Conservation (phyloP, 1,140 invertebrate genomes). For the Dinoponera quadriceps region DNA sequence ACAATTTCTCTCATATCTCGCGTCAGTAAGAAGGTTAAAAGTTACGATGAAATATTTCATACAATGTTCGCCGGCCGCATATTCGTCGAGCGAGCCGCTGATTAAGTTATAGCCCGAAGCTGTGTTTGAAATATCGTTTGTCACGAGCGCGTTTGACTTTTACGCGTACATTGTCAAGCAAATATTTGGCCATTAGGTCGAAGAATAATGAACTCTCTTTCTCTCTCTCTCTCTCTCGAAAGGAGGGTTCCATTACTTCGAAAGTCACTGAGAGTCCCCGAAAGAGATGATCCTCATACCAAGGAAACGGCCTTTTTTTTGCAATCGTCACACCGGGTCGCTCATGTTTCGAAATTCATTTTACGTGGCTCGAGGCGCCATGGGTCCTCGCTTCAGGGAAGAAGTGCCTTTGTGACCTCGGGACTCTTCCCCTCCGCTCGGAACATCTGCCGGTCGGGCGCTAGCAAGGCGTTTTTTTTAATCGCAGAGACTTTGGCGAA, state of each 20-base stretch:
- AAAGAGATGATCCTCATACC: conserved; percentile 8
- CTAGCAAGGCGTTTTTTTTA: conserved; percentile 61
- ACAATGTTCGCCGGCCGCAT: no score
- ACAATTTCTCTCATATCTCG: no score
- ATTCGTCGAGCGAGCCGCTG: not conserved
- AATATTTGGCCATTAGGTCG: conserved; percentile 41
- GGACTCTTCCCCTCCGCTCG: conserved; percentile 14
- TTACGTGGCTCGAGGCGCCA: conserved; percentile 60
- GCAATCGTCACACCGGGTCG: conserved; percentile 27
- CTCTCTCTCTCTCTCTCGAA: no score
- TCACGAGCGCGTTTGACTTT: not conserved
- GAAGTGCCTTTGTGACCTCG: conserved; percentile 66
- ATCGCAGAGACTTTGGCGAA: conserved; percentile 33
- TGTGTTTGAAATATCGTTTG: not conserved
- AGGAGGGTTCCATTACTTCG: not conserved
- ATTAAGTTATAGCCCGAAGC: not conserved
- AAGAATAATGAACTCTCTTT: not conserved
- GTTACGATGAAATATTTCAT: no score
- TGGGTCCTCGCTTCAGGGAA: conserved; percentile 60
- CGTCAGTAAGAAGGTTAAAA: no score
- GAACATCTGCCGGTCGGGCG: conserved; percentile 65
- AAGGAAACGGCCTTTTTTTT: conserved; percentile 43
- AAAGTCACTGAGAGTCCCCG: conserved; percentile 18
- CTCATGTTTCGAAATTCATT: conserved; percentile 54
- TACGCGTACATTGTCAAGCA: not conserved